Evolutionary conservation across 2,113 vertebrate genomes (phyloP), one percentile per base, ranked within the genome.

Genomic region (Rhodinocichla rosea): DNA sequence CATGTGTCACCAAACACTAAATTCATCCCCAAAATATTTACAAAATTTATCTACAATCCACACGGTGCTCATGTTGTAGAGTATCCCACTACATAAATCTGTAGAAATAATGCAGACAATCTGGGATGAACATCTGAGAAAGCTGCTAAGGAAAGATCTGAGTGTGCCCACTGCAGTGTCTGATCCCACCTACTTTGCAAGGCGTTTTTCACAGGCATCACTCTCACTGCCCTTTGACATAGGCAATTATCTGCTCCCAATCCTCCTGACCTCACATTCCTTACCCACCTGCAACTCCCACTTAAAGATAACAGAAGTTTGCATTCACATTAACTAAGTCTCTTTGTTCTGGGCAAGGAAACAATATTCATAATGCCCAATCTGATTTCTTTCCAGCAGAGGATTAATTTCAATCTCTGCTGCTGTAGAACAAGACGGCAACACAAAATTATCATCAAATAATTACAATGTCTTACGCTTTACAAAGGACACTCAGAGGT

Each of bases 181-280:
- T 88, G 52, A 94, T 94, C 89, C 94, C 87, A 95, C 94, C 94
- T 95, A 92, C 95, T 94, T 47, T 39, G 89, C 67, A 77, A 67
- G 92, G 77, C 7, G 0, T 81, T 94, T 91, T 95, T 92, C 86
- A 93, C 85, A 95, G 80, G 86, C 85, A 93, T 95, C 91, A 89
- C 83, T 81, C 86, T 97, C 91, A 37, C 49, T 88, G 91, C 92
- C 91, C 91, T 94, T 92, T 97, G 94, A 96, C 95, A 83, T 17
- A 0, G 5, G 78, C 81, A 96, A 94, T 97, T 97, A 95, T 93
- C 83, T 75, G 93, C 79, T 92, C 79, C 73, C 82, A 92, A 7
- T 82, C 94, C 94, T 11, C 64, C 78, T 96, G 93, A 97, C 94
- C 94, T 88, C 95, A 83, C 94, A 97, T 97, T 97, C 94, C 93